These are phyloP conservation scores for Camponotus fellah DNA, from an alignment of 2,888 invertebrate genomes.

Conservation along the genomic window DNA sequence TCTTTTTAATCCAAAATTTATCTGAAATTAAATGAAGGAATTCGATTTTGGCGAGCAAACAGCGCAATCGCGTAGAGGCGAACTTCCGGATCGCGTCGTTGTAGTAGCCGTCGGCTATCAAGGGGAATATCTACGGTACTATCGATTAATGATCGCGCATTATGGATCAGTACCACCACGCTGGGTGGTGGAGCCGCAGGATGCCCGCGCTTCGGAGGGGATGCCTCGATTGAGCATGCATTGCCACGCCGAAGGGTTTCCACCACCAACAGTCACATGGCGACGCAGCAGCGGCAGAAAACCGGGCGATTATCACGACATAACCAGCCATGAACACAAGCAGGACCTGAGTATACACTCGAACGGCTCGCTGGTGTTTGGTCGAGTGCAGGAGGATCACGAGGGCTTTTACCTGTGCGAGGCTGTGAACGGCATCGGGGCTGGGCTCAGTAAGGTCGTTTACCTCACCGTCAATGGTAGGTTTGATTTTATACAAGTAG, in stretches of 20 bases:
- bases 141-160: conserved; percentile 55
- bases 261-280: conserved; percentile 95
- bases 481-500: conserved; percentile 14
- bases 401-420: conserved; percentile 97
- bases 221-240: conserved; percentile 89
- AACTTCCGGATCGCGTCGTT: conserved; percentile 37
- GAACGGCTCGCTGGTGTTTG: conserved; percentile 94
- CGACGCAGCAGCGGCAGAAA: conserved; percentile 93
- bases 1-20: background rate
- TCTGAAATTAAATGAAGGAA: background rate
- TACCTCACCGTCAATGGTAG: conserved; percentile 95
- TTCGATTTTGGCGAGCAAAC: background rate
- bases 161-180: conserved; percentile 92
- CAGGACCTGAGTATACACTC: conserved; percentile 87
- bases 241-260: conserved; percentile 97
- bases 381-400: conserved; percentile 94
- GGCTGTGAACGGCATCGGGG: conserved; percentile 96
- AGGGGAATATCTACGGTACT: background rate
- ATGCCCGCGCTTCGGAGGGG: conserved; percentile 88
- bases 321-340: conserved; percentile 82
- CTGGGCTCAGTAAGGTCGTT: conserved; percentile 96
- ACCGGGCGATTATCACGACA: conserved; percentile 84
- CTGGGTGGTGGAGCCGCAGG: conserved; percentile 95
- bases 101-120: conserved; percentile 1
- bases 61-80: background rate